phyloP scores from a whole-genome alignment of 2,797 vertebrate genomes.

The Acipenser transmontanus region DNA sequence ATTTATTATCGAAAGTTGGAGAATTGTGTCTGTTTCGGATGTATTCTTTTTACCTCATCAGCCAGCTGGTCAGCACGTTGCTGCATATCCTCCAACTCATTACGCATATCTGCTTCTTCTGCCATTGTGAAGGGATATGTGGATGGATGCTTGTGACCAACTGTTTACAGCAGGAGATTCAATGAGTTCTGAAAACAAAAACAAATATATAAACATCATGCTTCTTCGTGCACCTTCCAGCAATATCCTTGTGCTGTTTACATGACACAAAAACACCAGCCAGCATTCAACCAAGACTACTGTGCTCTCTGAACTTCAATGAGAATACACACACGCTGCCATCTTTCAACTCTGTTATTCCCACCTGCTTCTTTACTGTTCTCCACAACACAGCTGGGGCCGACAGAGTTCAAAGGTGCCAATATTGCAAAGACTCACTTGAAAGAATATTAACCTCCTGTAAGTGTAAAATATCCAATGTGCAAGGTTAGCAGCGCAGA shows the following conservation, averaged over 20 bases:
- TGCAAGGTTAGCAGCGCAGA: neutral
- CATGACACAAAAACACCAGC: no score
- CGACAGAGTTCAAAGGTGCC: no score
- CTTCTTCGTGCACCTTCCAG: neutral
- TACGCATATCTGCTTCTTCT: slow-evolving; percentile 97
- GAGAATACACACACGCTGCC: no score
- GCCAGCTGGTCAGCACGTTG: slow-evolving; percentile 93
- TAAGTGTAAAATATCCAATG: neutral
- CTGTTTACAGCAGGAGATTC: slow-evolving; percentile 52
- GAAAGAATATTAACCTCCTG: neutral
- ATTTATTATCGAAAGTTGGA: no score
- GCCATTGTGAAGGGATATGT: slow-evolving; percentile 76
- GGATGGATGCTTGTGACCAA: slow-evolving; percentile 57
- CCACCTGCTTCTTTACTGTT: no score
- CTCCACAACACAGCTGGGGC: no score
- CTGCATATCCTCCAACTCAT: slow-evolving; percentile 99
- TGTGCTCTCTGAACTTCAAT: no score
- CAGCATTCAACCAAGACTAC: no score
- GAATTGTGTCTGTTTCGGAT: no score
- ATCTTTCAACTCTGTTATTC: no score
- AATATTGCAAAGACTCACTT: no score
- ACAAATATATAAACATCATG: neutral
- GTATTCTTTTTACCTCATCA: slow-evolving; percentile 77
- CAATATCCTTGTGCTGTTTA: no score
- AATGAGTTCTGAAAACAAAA: slow-evolving; percentile 48